These are phyloP conservation scores for Furnarius figulus DNA, from an alignment of 2,113 vertebrate species.

Conservation along the genomic window DNA sequence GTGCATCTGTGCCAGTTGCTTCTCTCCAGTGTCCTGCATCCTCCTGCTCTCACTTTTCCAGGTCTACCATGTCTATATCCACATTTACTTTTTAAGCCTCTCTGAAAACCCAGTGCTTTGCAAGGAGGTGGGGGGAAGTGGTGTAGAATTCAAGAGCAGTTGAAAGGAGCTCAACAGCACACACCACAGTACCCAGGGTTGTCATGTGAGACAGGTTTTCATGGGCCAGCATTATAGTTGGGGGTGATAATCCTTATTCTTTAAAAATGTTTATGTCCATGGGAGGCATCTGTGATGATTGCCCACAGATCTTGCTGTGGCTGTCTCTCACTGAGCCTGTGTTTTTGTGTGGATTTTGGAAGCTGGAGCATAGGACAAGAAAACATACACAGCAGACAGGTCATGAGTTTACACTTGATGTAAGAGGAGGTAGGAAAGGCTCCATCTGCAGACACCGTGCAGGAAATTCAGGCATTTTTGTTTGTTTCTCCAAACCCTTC, in stretches of 20 bases:
- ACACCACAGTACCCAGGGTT: accelerated
- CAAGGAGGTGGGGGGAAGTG: background rate
- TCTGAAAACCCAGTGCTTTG: background rate
- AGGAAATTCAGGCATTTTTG: background rate
- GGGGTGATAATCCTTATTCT: background rate
- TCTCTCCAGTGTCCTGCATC: background rate
- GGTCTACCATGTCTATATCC: background rate
- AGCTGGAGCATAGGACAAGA: background rate
- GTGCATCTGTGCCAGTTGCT: background rate
- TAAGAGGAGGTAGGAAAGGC: background rate
- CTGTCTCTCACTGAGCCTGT: background rate
- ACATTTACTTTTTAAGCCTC: background rate
- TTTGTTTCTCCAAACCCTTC: background rate
- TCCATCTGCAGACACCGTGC: background rate
- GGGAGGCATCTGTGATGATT: background rate
- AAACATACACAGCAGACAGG: background rate
- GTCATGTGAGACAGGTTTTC: background rate
- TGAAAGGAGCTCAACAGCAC: background rate
- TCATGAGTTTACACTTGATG: accelerated
- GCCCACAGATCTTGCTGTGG: background rate
- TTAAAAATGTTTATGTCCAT: background rate
- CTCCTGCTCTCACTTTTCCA: background rate
- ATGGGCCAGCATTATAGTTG: background rate
- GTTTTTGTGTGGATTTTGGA: background rate
- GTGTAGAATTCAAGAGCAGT: background rate